These are phyloP conservation scores for Acanthaster planci DNA, from an alignment of 35 echinoderm and acorn worm genomes.

Conservation along the genomic window DNA sequence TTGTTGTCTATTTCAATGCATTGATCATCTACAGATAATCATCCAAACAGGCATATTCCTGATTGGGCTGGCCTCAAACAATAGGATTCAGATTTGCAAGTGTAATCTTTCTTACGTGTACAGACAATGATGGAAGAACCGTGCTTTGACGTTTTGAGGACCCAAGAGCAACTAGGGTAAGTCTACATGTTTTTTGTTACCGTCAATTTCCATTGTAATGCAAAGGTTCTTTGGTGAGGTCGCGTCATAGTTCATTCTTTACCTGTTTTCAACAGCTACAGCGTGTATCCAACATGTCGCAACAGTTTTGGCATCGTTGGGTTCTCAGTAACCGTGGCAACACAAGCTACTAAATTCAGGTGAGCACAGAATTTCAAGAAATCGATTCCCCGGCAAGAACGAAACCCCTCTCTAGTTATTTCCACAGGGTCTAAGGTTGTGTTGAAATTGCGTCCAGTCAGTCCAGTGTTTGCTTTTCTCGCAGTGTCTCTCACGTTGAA, in stretches of 20 bases:
- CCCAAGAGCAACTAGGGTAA: constrained; percentile 96
- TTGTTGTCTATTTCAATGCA: too few species aligned
- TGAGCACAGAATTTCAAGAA: constrained; percentile 15
- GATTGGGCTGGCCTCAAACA: too few species aligned
- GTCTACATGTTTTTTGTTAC: constrained; percentile 1
- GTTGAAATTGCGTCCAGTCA: not conserved
- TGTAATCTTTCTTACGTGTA: too few species aligned
- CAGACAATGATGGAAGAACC: constrained; percentile 95
- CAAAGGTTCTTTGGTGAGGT: too few species aligned
- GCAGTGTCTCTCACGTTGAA: constrained; percentile 78
- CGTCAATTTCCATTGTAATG: too few species aligned
- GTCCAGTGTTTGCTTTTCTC: not conserved
- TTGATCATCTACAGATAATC: too few species aligned
- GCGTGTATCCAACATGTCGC: constrained; percentile 66
- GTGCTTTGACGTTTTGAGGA: constrained; percentile 83
- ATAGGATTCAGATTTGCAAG: too few species aligned
- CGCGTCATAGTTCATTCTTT: not conserved
- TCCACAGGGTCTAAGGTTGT: not conserved
- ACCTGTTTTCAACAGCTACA: constrained; percentile 58
- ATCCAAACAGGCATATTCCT: too few species aligned
- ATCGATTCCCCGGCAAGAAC: too few species aligned
- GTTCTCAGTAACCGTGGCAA: constrained; percentile 85
- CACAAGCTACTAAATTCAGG: constrained; percentile 97
- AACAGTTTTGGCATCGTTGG: constrained; percentile 93
- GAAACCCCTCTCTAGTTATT: too few species aligned